phyloP scores from a whole-genome alignment of 2,797 vertebrate species.

The Sarcophilus harrisii region DNA sequence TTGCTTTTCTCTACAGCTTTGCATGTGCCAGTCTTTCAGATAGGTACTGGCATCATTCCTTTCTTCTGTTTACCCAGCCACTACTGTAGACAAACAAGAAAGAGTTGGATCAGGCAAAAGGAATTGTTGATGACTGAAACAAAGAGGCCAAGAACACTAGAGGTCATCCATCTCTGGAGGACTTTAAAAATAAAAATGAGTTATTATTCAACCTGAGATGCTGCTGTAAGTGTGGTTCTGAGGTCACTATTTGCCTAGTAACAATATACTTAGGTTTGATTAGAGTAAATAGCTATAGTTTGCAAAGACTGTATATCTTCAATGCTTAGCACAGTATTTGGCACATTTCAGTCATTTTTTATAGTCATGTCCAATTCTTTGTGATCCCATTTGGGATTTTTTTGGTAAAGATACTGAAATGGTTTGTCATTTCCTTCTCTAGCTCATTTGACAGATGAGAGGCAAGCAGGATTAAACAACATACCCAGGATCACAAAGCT shows the following conservation, averaged over 20 bases:
- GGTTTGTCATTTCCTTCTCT: not conserved
- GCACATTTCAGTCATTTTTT: not conserved
- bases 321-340: not conserved
- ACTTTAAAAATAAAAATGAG: slow-evolving; percentile 38
- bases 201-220: slow-evolving; percentile 1
- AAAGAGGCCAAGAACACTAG: not conserved
- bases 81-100: not conserved
- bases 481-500: not conserved
- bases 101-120: slow-evolving; percentile 31
- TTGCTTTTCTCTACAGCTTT: not conserved
- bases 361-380: not conserved
- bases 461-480: not conserved
- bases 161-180: not conserved
- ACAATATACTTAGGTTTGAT: not conserved
- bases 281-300: slow-evolving; percentile 45
- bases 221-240: not conserved
- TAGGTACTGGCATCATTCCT: not conserved
- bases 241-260: not conserved
- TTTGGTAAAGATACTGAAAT: not conserved
- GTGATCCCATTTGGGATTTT: not conserved
- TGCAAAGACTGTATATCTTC: not conserved
- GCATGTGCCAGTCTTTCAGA: not conserved
- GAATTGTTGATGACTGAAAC: slow-evolving; percentile 23
- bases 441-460: not conserved
- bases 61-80: not conserved